These are phyloP conservation scores for Copidosoma aretas DNA, from an alignment of 2,888 invertebrate genomes.

Conservation along the genomic window DNA sequence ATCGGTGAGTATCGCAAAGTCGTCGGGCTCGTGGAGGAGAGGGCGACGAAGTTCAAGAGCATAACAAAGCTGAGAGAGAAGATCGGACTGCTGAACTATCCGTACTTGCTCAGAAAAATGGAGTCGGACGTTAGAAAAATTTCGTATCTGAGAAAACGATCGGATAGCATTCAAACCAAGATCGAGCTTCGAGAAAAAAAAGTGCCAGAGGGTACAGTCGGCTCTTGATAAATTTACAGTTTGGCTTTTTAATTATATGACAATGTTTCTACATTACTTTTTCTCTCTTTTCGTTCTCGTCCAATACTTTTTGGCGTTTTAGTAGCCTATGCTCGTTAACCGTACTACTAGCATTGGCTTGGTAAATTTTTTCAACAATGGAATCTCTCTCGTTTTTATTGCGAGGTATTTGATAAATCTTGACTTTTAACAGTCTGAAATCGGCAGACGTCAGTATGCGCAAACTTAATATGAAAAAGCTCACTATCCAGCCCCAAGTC, in stretches of 20 bases:
- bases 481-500: constrained; percentile 47
- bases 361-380: not conserved
- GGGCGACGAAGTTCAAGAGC: constrained; percentile 37
- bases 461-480: constrained; percentile 43
- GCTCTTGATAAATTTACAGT: too few species aligned
- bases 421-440: constrained; percentile 48
- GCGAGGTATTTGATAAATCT: constrained; percentile 42
- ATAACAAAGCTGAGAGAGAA: constrained; percentile 35
- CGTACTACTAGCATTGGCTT: not conserved
- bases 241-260: not conserved
- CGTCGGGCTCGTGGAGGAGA: constrained; percentile 30
- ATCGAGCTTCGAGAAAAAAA: not conserved
- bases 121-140: constrained; percentile 33
- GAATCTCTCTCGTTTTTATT: not conserved
- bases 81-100: constrained; percentile 37
- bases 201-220: too few species aligned
- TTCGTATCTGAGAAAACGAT: constrained; percentile 26
- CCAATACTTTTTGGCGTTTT: not conserved
- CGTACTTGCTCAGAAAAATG: constrained; percentile 42
- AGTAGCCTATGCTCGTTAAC: not conserved
- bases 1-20: constrained; percentile 25
- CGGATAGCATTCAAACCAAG: not conserved
- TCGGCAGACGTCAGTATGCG: constrained; percentile 44
- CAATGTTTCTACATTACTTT: not conserved
- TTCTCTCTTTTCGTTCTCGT: not conserved